These are phyloP conservation scores for Xyrauchen texanus DNA, from an alignment of 2,113 vertebrate species.

Conservation along the genomic window DNA sequence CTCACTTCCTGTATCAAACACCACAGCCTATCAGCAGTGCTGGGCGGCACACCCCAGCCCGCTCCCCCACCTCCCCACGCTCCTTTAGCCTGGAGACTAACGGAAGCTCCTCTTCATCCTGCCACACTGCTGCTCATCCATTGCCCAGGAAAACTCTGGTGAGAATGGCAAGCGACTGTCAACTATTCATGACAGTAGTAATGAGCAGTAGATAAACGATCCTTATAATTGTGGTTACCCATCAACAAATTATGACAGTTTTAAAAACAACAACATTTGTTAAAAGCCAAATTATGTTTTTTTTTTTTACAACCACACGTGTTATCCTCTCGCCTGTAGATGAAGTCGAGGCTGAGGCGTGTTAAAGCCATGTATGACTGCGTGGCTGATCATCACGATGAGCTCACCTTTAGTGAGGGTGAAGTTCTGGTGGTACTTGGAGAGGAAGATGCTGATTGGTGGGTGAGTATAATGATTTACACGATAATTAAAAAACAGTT, in stretches of 20 bases:
- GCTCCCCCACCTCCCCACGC: constrained; percentile 45
- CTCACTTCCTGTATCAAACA: constrained; percentile 55
- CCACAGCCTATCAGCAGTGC: constrained; percentile 44
- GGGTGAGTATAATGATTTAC: constrained; percentile 65
- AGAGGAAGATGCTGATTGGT: constrained; percentile 74
- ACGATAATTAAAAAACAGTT: neutral
- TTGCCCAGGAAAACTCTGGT: constrained; percentile 60
- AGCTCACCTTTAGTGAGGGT: constrained; percentile 71
- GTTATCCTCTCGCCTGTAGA: constrained; percentile 43
- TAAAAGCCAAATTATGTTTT: neutral
- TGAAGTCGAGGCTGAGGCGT: constrained; percentile 54
- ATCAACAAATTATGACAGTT: neutral
- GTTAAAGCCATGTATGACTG: constrained; percentile 71
- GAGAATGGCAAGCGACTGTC: neutral
- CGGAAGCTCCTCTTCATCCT: constrained; percentile 45
- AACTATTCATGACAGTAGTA: neutral
- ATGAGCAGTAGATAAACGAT: neutral
- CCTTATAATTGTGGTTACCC: neutral
- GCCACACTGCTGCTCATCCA: constrained; percentile 52
- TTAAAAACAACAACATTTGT: neutral
- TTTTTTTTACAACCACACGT: neutral
- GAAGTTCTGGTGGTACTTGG: constrained; percentile 70
- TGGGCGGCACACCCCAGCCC: constrained; percentile 8
- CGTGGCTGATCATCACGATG: constrained; percentile 71
- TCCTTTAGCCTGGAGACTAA: constrained; percentile 54